Conservation (phyloP, 2,888 invertebrate species). For the Aleiodes testaceus region DNA sequence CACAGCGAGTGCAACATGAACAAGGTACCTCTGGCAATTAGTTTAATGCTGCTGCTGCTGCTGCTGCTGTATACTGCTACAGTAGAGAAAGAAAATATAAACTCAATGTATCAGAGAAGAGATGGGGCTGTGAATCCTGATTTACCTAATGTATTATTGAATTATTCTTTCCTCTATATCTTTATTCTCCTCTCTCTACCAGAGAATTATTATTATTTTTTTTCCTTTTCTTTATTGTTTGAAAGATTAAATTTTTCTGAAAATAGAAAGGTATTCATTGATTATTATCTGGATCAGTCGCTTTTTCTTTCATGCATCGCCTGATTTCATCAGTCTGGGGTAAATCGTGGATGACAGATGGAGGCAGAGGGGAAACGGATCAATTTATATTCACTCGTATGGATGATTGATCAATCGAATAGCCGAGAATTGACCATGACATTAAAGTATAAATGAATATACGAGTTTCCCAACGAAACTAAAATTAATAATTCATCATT, state of each 20-base stretch:
- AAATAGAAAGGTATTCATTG: not conserved
- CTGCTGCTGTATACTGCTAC: constrained; percentile 2
- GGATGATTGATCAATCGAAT: constrained; percentile 20
- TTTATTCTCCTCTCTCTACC: not conserved
- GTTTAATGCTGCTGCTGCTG: constrained; percentile 24
- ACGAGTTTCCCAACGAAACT: not conserved
- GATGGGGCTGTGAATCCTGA: constrained; percentile 18
- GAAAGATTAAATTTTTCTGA: not conserved
- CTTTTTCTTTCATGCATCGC: constrained; percentile 19
- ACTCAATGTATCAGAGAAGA: constrained; percentile 25
- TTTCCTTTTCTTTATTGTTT: not conserved
- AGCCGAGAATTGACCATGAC: constrained; percentile 10
- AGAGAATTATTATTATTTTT: not conserved
- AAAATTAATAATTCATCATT: too few species aligned
- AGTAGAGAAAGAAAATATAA: constrained; percentile 10
- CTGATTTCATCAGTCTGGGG: not conserved
- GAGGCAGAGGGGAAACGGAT: constrained; percentile 6
- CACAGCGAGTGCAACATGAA: constrained; percentile 28
- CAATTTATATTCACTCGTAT: constrained; percentile 10
- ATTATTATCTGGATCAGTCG: constrained; percentile 24
- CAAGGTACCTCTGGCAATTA: constrained; percentile 32
- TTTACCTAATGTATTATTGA: constrained; percentile 23
- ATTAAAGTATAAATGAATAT: constrained; percentile 1
- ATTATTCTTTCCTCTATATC: not conserved
- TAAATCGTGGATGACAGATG: constrained; percentile 22